Evolutionary conservation across 1,140 invertebrate species (phyloP).

Genomic region (Pteromalus puparum): DNA sequence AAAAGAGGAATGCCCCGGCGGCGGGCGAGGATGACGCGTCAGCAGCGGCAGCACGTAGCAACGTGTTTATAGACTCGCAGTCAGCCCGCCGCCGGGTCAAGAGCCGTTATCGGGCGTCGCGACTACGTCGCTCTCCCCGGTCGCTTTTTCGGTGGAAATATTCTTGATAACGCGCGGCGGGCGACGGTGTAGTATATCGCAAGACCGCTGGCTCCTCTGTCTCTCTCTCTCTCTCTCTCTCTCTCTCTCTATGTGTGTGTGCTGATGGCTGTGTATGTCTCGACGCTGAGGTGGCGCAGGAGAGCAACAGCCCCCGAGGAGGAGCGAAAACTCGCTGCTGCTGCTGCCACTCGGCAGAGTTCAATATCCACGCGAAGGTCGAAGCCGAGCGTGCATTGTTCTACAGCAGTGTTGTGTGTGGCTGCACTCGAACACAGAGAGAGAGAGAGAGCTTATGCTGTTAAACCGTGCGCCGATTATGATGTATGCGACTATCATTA

Average conservation of each 20-base stretch:
- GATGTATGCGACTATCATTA: not conserved
- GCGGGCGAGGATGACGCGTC: conserved; percentile 31
- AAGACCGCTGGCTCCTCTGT: conserved; percentile 9
- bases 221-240: too few species aligned
- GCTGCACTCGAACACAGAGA: not conserved
- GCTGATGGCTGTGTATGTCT: not conserved
- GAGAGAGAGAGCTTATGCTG: not conserved
- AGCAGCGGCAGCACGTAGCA: conserved; percentile 21
- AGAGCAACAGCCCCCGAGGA: conserved; percentile 22
- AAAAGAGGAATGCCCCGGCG: not conserved
- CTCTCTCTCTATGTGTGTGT: too few species aligned
- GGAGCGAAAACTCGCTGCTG: conserved; percentile 12
- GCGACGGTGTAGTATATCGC: conserved; percentile 58
- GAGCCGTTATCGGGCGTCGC: conserved; percentile 59
- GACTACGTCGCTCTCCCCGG: conserved; percentile 36
- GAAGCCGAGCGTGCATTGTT: conserved; percentile 61
- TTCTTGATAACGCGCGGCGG: conserved; percentile 2
- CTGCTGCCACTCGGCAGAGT: conserved; percentile 55
- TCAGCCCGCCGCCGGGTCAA: conserved; percentile 55
- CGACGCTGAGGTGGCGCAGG: not conserved
- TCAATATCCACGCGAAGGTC: conserved; percentile 69
- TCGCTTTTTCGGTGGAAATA: conserved; percentile 6
- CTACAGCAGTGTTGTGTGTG: not conserved
- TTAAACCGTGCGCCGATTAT: not conserved
- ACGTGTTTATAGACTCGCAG: conserved; percentile 11